phyloP scores from a whole-genome alignment of 2,113 vertebrate genomes.

The Leuciscus idus region DNA sequence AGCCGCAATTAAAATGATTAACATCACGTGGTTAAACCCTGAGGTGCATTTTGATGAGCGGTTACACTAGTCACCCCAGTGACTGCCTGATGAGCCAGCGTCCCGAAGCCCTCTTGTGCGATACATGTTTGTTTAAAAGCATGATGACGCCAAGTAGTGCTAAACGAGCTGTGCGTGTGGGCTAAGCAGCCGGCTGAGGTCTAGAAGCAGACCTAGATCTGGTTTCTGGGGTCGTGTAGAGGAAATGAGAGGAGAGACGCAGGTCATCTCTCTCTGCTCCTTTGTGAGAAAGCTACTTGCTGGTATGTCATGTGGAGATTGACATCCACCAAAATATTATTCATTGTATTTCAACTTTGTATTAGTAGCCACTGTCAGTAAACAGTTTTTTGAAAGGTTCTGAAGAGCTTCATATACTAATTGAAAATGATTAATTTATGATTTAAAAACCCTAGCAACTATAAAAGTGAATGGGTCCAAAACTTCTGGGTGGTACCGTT shows the following conservation, averaged over 20 bases:
- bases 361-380: not conserved
- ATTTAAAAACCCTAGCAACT: not conserved
- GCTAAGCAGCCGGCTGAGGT: not conserved
- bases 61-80: slow-evolving; percentile 11
- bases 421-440: not conserved
- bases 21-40: slow-evolving; percentile 21
- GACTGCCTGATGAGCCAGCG: slow-evolving; percentile 4
- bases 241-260: slow-evolving; percentile 5
- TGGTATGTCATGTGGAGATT: not conserved
- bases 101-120: slow-evolving; percentile 2
- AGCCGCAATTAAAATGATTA: slow-evolving; percentile 44
- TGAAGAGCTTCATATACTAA: not conserved
- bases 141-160: not conserved
- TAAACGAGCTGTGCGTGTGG: not conserved
- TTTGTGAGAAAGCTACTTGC: not conserved
- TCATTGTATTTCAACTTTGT: not conserved
- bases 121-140: slow-evolving; percentile 19
- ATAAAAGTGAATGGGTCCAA: too few relatives aligned
- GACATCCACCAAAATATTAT: not conserved
- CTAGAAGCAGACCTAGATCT: slow-evolving; percentile 20
- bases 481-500: too few relatives aligned
- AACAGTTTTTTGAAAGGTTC: not conserved
- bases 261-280: not conserved
- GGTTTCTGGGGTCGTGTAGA: slow-evolving; percentile 32
- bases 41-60: slow-evolving; percentile 33